Base-by-base conservation (phyloP, 2,888 invertebrate genomes). In the Byasa hedistus region DNA sequence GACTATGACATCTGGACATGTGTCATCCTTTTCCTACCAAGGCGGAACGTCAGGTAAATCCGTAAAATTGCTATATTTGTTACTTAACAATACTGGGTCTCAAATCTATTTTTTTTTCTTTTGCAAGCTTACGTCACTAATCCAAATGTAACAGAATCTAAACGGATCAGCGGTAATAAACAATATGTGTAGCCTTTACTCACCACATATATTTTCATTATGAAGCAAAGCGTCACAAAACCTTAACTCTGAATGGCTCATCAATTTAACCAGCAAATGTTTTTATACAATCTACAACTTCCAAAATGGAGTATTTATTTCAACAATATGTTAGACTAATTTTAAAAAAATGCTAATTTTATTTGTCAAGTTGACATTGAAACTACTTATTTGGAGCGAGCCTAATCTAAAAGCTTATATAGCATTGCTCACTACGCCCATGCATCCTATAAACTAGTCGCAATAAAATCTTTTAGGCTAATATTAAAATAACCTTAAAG, bases 341-440 rank as follows among this genome's bases (percentile, higher is more conserved):
- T 84, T 78, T 81, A 79, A 81, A 78, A 84, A 86, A 89, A 89
- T 89, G 87, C 81, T 76, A 90, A 90, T 89, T 89, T 87, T 79
- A 82, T 83, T 83, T 82, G 83, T 84, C 81, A 79, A 76, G 77
- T 73, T 84, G 84, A 79, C 84, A 85, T 89, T 87, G 82, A 75
- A 71, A 68, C 70, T 71, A 75, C 86, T 76, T 86, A 85, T 87
- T 84, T 85, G 86, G 89, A 48, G 51, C 36, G 56, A 17, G 72
- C 72, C 74, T 77, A 68, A 71, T 70, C 69, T 82, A 81, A 82
- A 84, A 60, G 21, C 57, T 51, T 22, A n/a, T 81, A 85, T 85
- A 79, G 76, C 76, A 77, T 75, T 75, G 78, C 72, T 73, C 66
- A 74, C 76, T 77, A 75, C 83, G 71, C 80, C 85, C 80, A 84